phyloP scores from a whole-genome alignment of 2,888 invertebrate species.

The Ceramica pisi region DNA sequence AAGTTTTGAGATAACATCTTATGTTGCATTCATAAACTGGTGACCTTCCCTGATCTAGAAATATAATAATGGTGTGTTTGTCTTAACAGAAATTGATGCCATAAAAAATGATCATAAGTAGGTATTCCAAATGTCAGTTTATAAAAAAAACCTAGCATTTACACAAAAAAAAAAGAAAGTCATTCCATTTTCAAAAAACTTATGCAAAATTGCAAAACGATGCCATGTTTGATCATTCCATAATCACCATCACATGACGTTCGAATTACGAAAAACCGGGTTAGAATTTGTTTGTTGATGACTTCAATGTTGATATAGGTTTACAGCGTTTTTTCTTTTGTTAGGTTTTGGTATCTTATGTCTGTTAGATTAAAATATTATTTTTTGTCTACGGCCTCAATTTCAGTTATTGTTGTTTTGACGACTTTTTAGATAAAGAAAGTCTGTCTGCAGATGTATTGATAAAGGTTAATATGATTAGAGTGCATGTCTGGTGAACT shows the following conservation, averaged over 20 bases:
- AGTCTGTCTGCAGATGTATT: slow-evolving; percentile 35
- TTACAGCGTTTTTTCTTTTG: slow-evolving; percentile 25
- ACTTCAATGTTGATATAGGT: slow-evolving; percentile 38
- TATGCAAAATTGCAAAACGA: not conserved
- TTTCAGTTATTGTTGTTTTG: slow-evolving; percentile 46
- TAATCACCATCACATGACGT: slow-evolving; percentile 48
- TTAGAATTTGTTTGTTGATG: slow-evolving; percentile 53
- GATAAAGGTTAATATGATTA: slow-evolving; percentile 23
- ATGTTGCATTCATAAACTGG: not conserved
- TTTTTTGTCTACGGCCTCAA: slow-evolving; percentile 47
- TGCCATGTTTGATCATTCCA: slow-evolving; percentile 28
- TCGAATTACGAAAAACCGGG: slow-evolving; percentile 53
- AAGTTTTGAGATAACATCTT: not conserved
- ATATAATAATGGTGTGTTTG: too few species aligned
- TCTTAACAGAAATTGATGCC: too few species aligned
- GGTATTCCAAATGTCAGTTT: too few species aligned
- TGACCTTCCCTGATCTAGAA: too few species aligned
- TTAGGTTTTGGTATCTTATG: slow-evolving; percentile 26
- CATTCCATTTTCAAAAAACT: slow-evolving; percentile 39
- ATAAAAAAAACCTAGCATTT: too few species aligned
- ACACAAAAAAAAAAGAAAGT: not conserved
- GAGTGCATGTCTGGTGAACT: slow-evolving; percentile 36
- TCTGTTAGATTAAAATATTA: slow-evolving; percentile 48
- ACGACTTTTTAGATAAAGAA: slow-evolving; percentile 26
- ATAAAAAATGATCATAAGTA: too few species aligned